A percentile compares a stretch with the other conserved stretches of the same genome.
phyloP scores from a whole-genome alignment of 2,888 invertebrate genomes.

The Bembecia ichneumoniformis region DNA sequence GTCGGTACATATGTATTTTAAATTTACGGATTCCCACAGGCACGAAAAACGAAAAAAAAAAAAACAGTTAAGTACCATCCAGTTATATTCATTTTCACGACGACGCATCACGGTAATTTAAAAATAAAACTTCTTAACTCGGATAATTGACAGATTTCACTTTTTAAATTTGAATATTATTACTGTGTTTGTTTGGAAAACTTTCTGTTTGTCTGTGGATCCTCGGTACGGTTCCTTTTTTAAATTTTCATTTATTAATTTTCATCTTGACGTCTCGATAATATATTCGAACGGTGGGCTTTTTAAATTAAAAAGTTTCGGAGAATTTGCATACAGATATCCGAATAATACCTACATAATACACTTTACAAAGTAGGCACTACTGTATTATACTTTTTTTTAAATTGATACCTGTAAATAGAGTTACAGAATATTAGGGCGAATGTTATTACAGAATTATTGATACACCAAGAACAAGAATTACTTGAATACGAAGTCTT shows the following conservation, averaged over 20 bases:
- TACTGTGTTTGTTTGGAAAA: conserved; percentile 39
- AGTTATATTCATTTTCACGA: no score
- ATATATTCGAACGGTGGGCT: conserved; percentile 25
- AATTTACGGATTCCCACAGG: no score
- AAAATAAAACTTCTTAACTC: conserved; percentile 8
- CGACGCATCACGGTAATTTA: neutral
- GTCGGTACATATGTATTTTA: no score
- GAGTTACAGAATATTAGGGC: no score
- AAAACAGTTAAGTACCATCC: no score
- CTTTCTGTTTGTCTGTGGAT: conserved; percentile 35
- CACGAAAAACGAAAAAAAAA: no score
- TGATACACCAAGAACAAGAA: no score
- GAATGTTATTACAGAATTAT: no score
- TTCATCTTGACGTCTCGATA: conserved; percentile 25
- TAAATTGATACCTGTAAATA: no score
- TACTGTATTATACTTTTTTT: no score
- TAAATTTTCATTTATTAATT: conserved; percentile 37
- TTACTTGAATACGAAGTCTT: no score
- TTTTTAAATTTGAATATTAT: conserved; percentile 44
- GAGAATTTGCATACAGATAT: neutral
- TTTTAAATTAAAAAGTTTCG: conserved; percentile 33
- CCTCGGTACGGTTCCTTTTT: conserved; percentile 20
- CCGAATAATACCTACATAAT: no score
- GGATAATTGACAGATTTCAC: conserved; percentile 23
- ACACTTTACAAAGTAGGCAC: conserved; percentile 23